Conservation (phyloP, 2,113 vertebrate species). For the Puntigrus tetrazona region DNA sequence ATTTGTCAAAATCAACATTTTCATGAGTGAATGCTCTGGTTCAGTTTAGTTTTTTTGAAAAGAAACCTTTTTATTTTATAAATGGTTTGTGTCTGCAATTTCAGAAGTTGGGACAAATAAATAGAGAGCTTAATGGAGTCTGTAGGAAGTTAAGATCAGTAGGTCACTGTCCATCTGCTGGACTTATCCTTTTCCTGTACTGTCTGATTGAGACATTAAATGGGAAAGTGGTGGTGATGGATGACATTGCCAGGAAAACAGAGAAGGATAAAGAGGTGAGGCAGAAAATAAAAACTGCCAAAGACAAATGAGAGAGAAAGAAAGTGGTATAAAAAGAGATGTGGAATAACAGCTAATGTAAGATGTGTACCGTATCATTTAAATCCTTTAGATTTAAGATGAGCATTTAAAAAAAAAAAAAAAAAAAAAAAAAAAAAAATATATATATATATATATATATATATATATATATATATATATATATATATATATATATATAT, state of each 20-base stretch:
- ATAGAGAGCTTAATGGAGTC: constrained; percentile 7
- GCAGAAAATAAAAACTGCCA: background rate
- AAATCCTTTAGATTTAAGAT: too few relatives aligned
- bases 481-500: too few relatives aligned
- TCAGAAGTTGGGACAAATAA: background rate
- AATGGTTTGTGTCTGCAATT: constrained; percentile 11
- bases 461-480: too few relatives aligned
- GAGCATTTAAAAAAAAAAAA: too few relatives aligned
- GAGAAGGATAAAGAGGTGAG: background rate
- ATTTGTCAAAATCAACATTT: too few relatives aligned
- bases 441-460: too few relatives aligned
- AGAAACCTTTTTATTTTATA: background rate
- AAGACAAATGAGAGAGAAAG: background rate
- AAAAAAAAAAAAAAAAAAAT: too few relatives aligned
- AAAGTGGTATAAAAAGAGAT: background rate
- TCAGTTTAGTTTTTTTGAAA: background rate
- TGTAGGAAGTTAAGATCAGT: background rate
- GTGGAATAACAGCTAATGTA: background rate
- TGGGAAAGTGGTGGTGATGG: background rate
- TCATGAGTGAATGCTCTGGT: background rate
- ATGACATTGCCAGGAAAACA: background rate
- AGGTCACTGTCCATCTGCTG: constrained; percentile 35
- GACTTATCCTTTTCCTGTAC: constrained; percentile 38
- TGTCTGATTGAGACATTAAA: background rate
- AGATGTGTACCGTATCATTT: too few relatives aligned